Evolutionary conservation across 2,888 invertebrate species (phyloP), one percentile per base, ranked within the genome.

Genomic region (Spilosoma lubricipeda): DNA sequence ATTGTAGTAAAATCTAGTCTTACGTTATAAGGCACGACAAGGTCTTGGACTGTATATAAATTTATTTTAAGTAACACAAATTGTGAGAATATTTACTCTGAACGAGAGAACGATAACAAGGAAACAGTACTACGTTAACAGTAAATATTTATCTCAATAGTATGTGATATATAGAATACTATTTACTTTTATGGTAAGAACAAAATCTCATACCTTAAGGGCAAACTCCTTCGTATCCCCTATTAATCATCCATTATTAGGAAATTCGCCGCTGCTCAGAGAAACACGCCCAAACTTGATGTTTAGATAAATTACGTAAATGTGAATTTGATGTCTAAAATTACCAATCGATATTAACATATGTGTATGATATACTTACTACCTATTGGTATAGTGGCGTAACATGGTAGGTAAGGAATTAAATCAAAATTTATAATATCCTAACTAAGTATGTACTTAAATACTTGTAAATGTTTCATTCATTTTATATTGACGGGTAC

Each of bases 1-100:
- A 92, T 90, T 89, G 91, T 94, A 94, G 95, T 94, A 94, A 95
- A 95, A 91, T 95, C 95, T 95, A 95, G 95, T 95, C 95, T 94
- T 95, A 95, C 90, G 90, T 93, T 85, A 70, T 95, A 95, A 94
- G 94, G 92, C 93, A 91, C 90, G 89, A 90, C 90, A 90, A 89
- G 89, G 92, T 93, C 92, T 93, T 91, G 90, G 89, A 93, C 90
- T 95, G 94, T 95, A 94, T 85, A 94, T 95, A 95, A 77, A 87
- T 90, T 88, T 90, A 90, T 89, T 91, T 85, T 93, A 92, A 90
- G 91, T 83, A 87, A 88, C 91, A 91, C 89, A 87, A 89, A 88
- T 93, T 93, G 92, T 88, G 87, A 88, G 85, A 90, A 90, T 91
- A 91, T 94, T 93, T 91, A 91, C 91, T 92, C 92, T 77, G 79